Evolutionary conservation across 2,888 invertebrate genomes (phyloP).

Genomic region (Drosophila pseudotalamancana): DNA sequence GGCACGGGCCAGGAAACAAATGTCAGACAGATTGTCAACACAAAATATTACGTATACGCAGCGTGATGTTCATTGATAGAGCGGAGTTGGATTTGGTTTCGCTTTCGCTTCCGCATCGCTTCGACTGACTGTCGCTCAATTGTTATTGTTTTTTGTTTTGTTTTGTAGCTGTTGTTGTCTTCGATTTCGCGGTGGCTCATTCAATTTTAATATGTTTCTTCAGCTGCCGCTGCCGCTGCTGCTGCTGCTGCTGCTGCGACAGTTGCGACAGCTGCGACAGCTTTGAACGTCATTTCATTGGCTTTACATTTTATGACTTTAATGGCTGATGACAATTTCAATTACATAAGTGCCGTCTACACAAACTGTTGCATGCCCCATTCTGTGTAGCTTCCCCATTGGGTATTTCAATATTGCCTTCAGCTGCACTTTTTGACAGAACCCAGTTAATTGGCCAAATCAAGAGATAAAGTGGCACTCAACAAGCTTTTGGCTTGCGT

Average conservation of each 20-base stretch:
- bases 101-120: constrained; percentile 53
- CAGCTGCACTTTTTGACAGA: not conserved
- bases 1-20: constrained; percentile 55
- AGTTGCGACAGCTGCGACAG: constrained; percentile 28
- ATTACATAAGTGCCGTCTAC: constrained; percentile 37
- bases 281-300: constrained; percentile 39
- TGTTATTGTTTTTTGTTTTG: no score
- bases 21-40: constrained; percentile 54
- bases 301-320: constrained; percentile 48
- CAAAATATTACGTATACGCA: constrained; percentile 70
- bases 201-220: constrained; percentile 43
- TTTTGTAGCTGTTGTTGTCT: no score
- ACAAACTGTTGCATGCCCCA: not conserved
- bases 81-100: constrained; percentile 25
- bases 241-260: constrained; percentile 20
- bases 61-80: constrained; percentile 38
- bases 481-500: not conserved
- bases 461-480: not conserved
- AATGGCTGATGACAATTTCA: constrained; percentile 41
- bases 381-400: not conserved
- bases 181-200: constrained; percentile 42
- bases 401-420: not conserved
- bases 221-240: constrained; percentile 14
- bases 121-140: constrained; percentile 42
- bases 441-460: constrained; percentile 1